Evolutionary conservation across 2,888 invertebrate genomes (phyloP).

Genomic region (Acleris laterana): DNA sequence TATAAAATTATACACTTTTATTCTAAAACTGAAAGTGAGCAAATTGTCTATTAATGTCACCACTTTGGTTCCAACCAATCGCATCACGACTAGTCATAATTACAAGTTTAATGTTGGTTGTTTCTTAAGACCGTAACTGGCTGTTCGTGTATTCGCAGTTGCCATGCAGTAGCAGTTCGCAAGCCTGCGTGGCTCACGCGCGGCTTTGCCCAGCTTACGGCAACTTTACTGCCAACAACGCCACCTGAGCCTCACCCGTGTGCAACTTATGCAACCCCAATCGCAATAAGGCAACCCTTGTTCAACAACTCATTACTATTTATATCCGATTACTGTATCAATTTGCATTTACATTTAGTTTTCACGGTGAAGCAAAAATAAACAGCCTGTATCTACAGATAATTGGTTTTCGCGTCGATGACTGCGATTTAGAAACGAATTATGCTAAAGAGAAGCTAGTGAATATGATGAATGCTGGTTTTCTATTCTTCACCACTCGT

Average conservation of each 20-base stretch:
- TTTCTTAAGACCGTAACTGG: not conserved
- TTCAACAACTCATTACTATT: not conserved
- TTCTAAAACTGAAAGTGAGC: too few relatives aligned
- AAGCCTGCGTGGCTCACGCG: slow-evolving; percentile 65
- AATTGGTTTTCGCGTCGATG: too few relatives aligned
- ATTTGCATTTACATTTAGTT: too few relatives aligned
- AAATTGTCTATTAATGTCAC: too few relatives aligned
- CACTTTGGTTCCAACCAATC: too few relatives aligned
- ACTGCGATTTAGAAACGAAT: too few relatives aligned
- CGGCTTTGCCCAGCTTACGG: slow-evolving; percentile 72
- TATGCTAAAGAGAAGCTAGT: not conserved
- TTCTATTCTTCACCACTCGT: not conserved
- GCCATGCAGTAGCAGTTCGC: slow-evolving; percentile 45
- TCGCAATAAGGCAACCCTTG: slow-evolving; percentile 41
- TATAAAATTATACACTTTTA: too few relatives aligned
- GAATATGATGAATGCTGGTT: not conserved
- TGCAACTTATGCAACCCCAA: slow-evolving; percentile 53
- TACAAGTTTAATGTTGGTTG: not conserved
- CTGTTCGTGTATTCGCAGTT: not conserved
- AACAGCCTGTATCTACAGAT: too few relatives aligned
- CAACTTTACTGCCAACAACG: slow-evolving; percentile 73
- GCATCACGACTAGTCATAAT: not conserved
- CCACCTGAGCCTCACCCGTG: slow-evolving; percentile 67
- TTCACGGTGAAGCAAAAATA: too few relatives aligned
- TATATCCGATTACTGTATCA: not conserved